phyloP scores from a whole-genome alignment of 1,140 invertebrate species.

The Polyergus mexicanus region DNA sequence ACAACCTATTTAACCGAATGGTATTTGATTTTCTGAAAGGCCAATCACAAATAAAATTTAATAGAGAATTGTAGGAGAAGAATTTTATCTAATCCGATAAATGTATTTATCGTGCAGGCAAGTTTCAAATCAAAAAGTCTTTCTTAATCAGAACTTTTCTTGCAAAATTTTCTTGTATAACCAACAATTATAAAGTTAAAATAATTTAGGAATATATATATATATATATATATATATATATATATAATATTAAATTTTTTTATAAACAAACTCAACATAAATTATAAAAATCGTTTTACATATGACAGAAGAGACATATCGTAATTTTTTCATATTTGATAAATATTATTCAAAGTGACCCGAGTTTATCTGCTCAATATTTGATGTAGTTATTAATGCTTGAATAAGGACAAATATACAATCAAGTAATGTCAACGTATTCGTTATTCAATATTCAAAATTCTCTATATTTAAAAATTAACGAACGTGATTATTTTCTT shows the following conservation, averaged over 20 bases:
- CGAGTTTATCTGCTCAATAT: not conserved
- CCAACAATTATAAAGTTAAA: not conserved
- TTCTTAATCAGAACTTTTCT: not conserved
- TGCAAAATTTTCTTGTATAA: not conserved
- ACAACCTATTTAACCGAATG: slow-evolving; percentile 45
- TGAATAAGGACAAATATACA: not conserved
- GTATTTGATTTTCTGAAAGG: slow-evolving; percentile 37
- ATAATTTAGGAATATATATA: slow-evolving; percentile 2
- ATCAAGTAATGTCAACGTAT: not conserved
- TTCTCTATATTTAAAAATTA: not conserved
- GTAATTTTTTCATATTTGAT: not conserved
- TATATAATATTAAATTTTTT: not conserved
- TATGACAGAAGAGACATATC: not conserved
- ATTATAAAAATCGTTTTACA: not conserved
- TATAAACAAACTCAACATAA: not conserved
- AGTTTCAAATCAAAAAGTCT: not conserved
- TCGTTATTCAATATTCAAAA: not conserved
- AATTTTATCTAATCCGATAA: slow-evolving; percentile 5
- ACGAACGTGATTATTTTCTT: not conserved
- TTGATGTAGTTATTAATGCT: not conserved
- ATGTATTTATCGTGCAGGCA: not conserved
- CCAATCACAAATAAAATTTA: slow-evolving; percentile 26
- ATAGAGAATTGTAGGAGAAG: not conserved
- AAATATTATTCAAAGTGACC: not conserved
- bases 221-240: not conserved